A percentile compares a stretch with the other conserved stretches of the same genome.
phyloP scores from a whole-genome alignment of 2,888 invertebrate genomes.

The Junonia oenone region DNA sequence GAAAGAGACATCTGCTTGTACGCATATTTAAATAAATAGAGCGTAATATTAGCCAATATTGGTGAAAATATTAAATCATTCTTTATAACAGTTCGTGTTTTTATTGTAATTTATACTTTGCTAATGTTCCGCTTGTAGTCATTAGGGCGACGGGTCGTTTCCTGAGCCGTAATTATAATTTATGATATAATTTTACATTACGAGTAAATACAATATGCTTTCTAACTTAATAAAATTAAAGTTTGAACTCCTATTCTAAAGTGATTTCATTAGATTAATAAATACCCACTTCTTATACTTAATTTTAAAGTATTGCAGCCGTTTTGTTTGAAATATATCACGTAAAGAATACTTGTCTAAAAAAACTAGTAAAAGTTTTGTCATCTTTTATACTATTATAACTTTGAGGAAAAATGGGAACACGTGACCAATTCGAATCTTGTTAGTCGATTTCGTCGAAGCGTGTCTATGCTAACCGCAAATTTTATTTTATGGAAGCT shows the following conservation, averaged over 20 bases:
- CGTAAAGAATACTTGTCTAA: no score
- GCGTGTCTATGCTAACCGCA: slow-evolving; percentile 51
- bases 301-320: no score
- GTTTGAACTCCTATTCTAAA: no score
- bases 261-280: no score
- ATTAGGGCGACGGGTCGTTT: slow-evolving; percentile 55
- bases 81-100: slow-evolving; percentile 57
- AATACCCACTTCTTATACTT: no score
- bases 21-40: no score
- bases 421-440: slow-evolving; percentile 28
- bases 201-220: slow-evolving; percentile 33
- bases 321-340: no score
- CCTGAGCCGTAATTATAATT: slow-evolving; percentile 65
- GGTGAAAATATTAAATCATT: not conserved
- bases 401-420: slow-evolving; percentile 28
- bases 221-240: no score
- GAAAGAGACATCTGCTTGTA: no score
- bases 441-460: slow-evolving; percentile 43
- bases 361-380: not conserved
- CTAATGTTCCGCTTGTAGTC: slow-evolving; percentile 66
- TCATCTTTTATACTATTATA: not conserved
- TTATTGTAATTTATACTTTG: slow-evolving; percentile 69
- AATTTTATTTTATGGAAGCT: slow-evolving; percentile 51
- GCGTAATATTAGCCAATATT: not conserved
- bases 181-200: slow-evolving; percentile 55